Evolutionary conservation across 2,888 invertebrate genomes (phyloP), one percentile per base, ranked within the genome.

Genomic region (Mechanitis mazaeus): DNA sequence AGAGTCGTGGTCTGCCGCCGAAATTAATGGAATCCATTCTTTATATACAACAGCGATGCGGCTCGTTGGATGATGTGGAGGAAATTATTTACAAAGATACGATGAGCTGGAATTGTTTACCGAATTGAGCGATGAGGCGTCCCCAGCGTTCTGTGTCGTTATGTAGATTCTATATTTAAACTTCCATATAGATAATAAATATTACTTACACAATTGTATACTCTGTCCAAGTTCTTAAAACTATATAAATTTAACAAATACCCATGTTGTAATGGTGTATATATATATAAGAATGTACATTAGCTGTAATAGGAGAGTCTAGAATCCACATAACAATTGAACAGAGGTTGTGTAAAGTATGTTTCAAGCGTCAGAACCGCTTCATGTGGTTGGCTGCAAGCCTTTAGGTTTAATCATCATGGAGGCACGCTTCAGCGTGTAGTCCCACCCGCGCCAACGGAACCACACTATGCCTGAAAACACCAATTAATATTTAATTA

Each of bases 371-470:
- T 47, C 53, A 35, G 59, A 50, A 62, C 56, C 54, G 58, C 69
- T 74, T 90, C 88, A 91, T 85, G 91, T 88, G 76, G 84, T 88
- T 58, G 89, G 84, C 70, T 83, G 85, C 70, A 92, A 88, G 63
- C 93, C 94, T 84, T 93, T 94, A 47, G 97, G 97, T 79, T 95
- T 95, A 78, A 97, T 97, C 96, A 97, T 96, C 96, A 97, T 96
- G 64, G 93, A 94, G 1, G 97, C 95, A 74, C 94, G 94, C 85
- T 96, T 97, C 68, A 97, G 86, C 28, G 97, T 97, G 88, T 97
- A 97, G 84, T 97, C 97, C 97, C 97, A 97, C 60, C 97, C 97
- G 85, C 96, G 93, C 97, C 97, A 97, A 75, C 97, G 94, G 93
- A 97, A 97, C 97, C 97, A 97, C 5, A 97, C 97, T 72, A 97